Conservation (phyloP, 2,888 invertebrate species). For the Trissolcus japonicus region DNA sequence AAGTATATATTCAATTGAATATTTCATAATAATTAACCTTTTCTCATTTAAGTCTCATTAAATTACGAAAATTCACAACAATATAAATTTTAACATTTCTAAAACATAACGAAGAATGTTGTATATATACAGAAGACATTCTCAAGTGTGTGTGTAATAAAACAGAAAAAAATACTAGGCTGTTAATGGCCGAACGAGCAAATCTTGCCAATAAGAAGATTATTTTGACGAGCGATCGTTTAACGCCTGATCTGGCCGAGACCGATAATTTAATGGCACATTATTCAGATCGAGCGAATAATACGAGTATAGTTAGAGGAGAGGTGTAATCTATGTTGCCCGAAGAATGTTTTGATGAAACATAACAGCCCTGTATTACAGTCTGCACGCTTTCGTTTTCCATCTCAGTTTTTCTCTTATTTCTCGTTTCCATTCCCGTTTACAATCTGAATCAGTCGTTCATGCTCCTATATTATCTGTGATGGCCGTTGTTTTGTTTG, state of each 20-base stretch:
- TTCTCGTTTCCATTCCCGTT: conserved; percentile 43
- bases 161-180: conserved; percentile 23
- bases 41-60: too few species aligned
- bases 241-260: conserved; percentile 62
- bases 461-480: conserved; percentile 54
- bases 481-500: conserved; percentile 39
- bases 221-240: conserved; percentile 62
- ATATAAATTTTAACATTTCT: too few species aligned
- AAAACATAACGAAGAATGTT: conserved; percentile 14
- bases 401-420: conserved; percentile 46
- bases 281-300: conserved; percentile 70
- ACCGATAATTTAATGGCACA: conserved; percentile 68
- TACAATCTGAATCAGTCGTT: conserved; percentile 43
- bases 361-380: conserved; percentile 38
- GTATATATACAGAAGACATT: conserved; percentile 42
- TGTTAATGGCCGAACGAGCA: conserved; percentile 23
- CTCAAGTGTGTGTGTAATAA: conserved; percentile 24
- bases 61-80: too few species aligned
- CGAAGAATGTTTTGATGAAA: conserved; percentile 52
- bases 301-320: conserved; percentile 59
- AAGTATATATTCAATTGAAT: background rate
- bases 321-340: conserved; percentile 52
- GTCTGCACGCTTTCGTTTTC: conserved; percentile 16
- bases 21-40: background rate
- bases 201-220: conserved; percentile 32